A percentile compares a stretch with the other conserved stretches of the same genome.
Evolutionary conservation across 2,888 invertebrate species (phyloP).

Genomic region (Venusia cambrica): DNA sequence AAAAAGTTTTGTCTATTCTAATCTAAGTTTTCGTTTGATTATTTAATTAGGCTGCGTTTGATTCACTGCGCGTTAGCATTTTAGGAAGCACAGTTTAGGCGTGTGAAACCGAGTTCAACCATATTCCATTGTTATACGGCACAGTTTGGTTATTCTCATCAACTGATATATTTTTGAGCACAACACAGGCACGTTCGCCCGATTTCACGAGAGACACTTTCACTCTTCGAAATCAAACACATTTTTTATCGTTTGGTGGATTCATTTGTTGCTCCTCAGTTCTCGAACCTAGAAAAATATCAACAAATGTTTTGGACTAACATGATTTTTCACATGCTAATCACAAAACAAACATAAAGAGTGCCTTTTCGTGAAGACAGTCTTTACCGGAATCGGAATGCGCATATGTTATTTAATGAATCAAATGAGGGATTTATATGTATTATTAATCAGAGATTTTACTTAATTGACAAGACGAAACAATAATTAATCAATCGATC

Average conservation of each 20-base stretch:
- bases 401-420: conserved; percentile 36
- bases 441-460: too few species aligned
- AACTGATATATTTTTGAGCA: conserved; percentile 59
- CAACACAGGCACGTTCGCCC: conserved; percentile 70
- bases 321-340: conserved; percentile 43
- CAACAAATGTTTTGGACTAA: conserved; percentile 44
- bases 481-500: too few species aligned
- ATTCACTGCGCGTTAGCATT: conserved; percentile 60
- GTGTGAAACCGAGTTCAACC: conserved; percentile 58
- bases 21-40: conserved; percentile 31
- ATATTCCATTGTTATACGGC: conserved; percentile 76
- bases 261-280: conserved; percentile 50
- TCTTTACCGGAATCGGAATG: conserved; percentile 54
- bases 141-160: conserved; percentile 67
- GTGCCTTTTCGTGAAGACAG: conserved; percentile 9
- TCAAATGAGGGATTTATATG: neutral
- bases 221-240: conserved; percentile 67
- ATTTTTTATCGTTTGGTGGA: conserved; percentile 66
- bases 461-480: too few species aligned
- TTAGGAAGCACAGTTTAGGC: conserved; percentile 70
- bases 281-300: conserved; percentile 57
- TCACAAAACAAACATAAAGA: conserved; percentile 42
- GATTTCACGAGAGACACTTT: conserved; percentile 51
- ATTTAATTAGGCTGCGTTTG: conserved; percentile 28
- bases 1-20: conserved; percentile 37